Evolutionary conservation across 2,113 vertebrate species (phyloP).

Genomic region (Sakesphorus luctuosus): DNA sequence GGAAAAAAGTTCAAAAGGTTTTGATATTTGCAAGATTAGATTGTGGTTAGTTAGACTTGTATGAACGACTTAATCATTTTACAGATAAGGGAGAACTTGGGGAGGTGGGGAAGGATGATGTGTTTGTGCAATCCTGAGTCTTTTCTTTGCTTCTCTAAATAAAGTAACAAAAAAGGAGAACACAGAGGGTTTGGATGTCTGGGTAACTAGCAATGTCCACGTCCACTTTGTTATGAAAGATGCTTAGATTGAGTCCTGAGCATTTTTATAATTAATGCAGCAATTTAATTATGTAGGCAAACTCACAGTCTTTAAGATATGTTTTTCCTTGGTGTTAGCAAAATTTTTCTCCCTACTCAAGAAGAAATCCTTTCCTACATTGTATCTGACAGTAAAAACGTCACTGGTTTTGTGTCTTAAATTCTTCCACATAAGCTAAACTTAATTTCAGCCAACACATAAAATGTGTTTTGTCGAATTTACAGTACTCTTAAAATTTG

Average conservation of each 20-base stretch:
- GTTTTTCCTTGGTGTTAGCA: fast-evolving
- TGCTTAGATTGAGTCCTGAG: neutral
- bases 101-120: neutral
- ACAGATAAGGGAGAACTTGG: neutral
- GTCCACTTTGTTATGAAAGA: neutral
- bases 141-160: neutral
- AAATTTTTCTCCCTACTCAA: neutral
- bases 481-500: neutral
- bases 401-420: neutral
- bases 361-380: neutral
- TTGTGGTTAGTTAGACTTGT: neutral
- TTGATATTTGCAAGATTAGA: neutral
- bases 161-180: neutral
- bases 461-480: neutral
- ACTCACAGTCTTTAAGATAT: neutral
- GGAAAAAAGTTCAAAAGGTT: neutral
- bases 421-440: neutral
- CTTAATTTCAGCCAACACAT: neutral
- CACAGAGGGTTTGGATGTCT: neutral
- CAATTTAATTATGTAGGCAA: neutral
- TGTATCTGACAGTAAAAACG: neutral
- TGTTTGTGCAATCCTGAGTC: neutral
- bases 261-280: neutral
- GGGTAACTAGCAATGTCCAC: neutral
- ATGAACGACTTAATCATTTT: neutral